These are phyloP conservation scores for Sparus aurata DNA, from an alignment of 2,797 vertebrate genomes.

Conservation along the genomic window DNA sequence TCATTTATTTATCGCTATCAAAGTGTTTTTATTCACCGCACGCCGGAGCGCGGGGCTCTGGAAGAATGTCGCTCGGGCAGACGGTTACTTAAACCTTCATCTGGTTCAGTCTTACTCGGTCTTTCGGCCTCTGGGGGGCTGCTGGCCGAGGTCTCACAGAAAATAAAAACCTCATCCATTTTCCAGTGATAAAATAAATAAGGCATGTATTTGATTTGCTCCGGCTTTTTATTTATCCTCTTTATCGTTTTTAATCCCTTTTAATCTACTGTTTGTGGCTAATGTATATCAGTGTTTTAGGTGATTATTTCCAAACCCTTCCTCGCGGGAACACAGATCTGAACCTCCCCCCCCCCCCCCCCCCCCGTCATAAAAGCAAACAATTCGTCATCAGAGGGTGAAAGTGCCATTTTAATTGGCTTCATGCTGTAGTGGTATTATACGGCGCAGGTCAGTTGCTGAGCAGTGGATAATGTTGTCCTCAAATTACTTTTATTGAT, in stretches of 20 bases:
- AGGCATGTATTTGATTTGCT: conserved; percentile 1
- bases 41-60: background rate
- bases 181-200: background rate
- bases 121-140: conserved; percentile 5
- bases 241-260: conserved; percentile 12
- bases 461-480: conserved; percentile 73
- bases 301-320: conserved; percentile 34
- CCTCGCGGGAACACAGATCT: conserved; percentile 10
- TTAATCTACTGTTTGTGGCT: conserved; percentile 7
- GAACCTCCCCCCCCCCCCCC: conserved; percentile 13
- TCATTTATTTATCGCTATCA: conserved; percentile 14
- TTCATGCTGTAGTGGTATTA: conserved; percentile 58
- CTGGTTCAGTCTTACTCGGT: conserved; percentile 3
- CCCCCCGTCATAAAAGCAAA: conserved; percentile 29
- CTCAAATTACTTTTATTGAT: conserved; percentile 80
- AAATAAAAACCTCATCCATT: conserved; percentile 4
- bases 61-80: conserved; percentile 3
- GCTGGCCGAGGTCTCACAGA: background rate
- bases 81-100: background rate
- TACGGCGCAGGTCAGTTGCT: conserved; percentile 66
- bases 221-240: background rate
- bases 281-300: conserved; percentile 21
- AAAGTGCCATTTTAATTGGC: conserved; percentile 71
- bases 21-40: conserved; percentile 14
- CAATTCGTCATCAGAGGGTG: conserved; percentile 57